Evolutionary conservation across 2,888 invertebrate genomes (phyloP), one percentile per base, ranked within the genome.

Genomic region (Coleophora flavipennella): DNA sequence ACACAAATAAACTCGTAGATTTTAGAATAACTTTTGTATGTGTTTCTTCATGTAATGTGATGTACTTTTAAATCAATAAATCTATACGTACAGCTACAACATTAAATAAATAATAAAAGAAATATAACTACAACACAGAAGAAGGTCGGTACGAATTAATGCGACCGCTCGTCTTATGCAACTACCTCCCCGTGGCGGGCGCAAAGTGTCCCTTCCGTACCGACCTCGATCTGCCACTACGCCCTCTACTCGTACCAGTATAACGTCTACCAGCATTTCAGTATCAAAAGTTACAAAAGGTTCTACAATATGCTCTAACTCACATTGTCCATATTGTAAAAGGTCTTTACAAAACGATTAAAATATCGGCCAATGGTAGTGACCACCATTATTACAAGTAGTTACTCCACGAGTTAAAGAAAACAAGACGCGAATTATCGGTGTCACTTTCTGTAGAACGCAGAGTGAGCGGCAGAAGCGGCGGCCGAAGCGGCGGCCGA

Each of bases 241-340:
- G n/a, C n/a, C n/a, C n/a, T n/a, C n/a, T n/a, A n/a, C n/a, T n/a
- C n/a, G n/a, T n/a, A 56, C 60, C 57, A 51, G 63, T 58, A 55
- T 56, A 62, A 63, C 67, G 59, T 70, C 78, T 77, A 78, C 78
- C 78, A 79, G 80, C 76, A 80, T 80, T 78, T 80, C 73, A 67
- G 71, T 84, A 83, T 83, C 77, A 83, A 83, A 83, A 81, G 74
- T 76, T 83, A 84, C 68, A 81, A 83, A 80, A 80, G 70, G 68
- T 68, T 63, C 69, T 79, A 78, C 75, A 76, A 72, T 69, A 73
- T 71, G 70, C 60, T 63, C 53, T 64, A 62, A 20, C 3, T 51
- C 57, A 57, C 58, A 64, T 63, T 62, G 65, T 62, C 20, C 66
- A 70, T 68, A 74, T 66, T 76, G 72, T 73, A 75, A 72, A 72